Evolutionary conservation across 2,797 vertebrate species (phyloP).

Genomic region (Potorous gilbertii): DNA sequence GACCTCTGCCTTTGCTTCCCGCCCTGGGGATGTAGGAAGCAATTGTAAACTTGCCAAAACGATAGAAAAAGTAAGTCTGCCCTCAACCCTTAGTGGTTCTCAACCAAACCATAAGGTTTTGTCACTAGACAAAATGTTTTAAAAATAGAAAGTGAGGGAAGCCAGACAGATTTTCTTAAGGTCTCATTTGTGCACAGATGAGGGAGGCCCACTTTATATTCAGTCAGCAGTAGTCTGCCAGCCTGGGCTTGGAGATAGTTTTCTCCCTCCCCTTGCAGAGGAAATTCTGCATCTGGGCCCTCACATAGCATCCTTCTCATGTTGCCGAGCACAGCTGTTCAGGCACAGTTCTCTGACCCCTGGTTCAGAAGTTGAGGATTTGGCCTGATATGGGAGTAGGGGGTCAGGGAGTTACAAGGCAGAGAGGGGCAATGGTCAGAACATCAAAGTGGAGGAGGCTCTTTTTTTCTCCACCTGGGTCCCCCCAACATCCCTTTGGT

Average conservation of each 20-base stretch:
- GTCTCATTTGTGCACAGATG: not conserved
- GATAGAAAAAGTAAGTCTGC: slow-evolving; percentile 9
- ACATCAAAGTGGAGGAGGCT: not conserved
- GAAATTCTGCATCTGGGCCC: slow-evolving; percentile 54
- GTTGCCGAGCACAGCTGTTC: slow-evolving; percentile 53
- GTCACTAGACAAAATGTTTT: not conserved
- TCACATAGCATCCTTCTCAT: not conserved
- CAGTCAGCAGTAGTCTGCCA: slow-evolving; percentile 48
- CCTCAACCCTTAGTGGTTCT: not conserved
- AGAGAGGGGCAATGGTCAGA: not conserved
- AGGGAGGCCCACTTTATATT: slow-evolving; percentile 25
- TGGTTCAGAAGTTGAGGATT: not conserved
- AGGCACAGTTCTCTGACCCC: slow-evolving; percentile 3
- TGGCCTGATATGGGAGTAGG: not conserved
- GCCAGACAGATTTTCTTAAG: not conserved
- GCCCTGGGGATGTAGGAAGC: not conserved
- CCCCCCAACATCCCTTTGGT: not conserved
- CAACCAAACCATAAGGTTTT: not conserved
- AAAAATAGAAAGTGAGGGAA: not conserved
- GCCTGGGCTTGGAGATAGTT: slow-evolving; percentile 40
- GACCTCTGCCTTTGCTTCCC: not conserved
- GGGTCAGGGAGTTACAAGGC: not conserved
- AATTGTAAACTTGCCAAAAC: not conserved
- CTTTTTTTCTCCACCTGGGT: not conserved
- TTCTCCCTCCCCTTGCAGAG: slow-evolving; percentile 52